Evolutionary conservation across 2,888 invertebrate genomes (phyloP).

Genomic region (Nomada fucata): DNA sequence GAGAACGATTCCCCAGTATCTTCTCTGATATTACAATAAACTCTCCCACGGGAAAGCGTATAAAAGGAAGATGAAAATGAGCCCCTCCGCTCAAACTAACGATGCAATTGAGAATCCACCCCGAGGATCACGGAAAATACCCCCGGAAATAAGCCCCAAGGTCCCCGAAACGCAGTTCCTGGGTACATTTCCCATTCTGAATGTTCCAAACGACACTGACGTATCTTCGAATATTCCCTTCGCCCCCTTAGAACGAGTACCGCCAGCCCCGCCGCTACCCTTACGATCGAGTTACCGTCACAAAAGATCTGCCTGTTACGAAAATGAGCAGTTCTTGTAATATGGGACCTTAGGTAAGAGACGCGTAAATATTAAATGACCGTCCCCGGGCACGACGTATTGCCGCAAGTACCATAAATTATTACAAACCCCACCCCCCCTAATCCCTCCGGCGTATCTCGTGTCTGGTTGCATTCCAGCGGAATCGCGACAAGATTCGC

Average conservation of each 20-base stretch:
- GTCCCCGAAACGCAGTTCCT: constrained; percentile 8
- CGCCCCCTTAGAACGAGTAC: constrained; percentile 21
- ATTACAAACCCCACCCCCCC: neutral
- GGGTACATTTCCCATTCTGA: constrained; percentile 16
- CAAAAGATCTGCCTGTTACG: neutral
- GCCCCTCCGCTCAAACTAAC: neutral
- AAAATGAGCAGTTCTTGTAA: constrained; percentile 30
- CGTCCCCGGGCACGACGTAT: constrained; percentile 36
- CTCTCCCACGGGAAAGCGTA: too few relatives aligned
- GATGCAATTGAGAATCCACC: constrained; percentile 10
- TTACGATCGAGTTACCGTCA: neutral
- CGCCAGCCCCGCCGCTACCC: too few relatives aligned
- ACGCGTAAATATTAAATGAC: constrained; percentile 67
- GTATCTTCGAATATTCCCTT: constrained; percentile 6
- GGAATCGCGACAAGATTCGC: constrained; percentile 17
- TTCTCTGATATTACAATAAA: neutral
- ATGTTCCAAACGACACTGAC: constrained; percentile 28
- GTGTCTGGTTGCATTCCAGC: constrained; percentile 7
- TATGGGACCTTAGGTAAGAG: constrained; percentile 32
- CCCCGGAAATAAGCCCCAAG: constrained; percentile 19
- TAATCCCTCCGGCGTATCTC: neutral
- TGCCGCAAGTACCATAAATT: constrained; percentile 14
- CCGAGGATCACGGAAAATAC: neutral
- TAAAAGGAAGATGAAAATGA: neutral
- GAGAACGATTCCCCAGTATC: neutral